Percentiles rank a stretch among this genome's conserved stretches.
These are phyloP conservation scores for Psittacula derbiana DNA, from an alignment of 2,797 vertebrate species.

Conservation along the genomic window DNA sequence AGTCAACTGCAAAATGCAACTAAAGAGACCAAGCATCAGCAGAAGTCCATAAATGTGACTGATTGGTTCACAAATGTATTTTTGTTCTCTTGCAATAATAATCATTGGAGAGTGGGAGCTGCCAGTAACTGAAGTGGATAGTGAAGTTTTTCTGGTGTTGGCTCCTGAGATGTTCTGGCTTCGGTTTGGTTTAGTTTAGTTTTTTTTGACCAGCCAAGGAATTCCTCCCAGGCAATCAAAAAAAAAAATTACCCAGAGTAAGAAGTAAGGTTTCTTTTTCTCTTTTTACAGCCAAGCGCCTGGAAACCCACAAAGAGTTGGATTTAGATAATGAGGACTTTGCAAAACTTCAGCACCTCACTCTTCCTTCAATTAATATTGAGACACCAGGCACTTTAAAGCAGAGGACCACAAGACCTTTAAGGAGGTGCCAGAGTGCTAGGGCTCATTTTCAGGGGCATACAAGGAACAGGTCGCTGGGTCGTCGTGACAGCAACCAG, in stretches of 20 bases:
- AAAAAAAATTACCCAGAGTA: neutral
- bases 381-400: neutral
- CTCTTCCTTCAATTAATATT: constrained; percentile 31
- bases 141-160: neutral
- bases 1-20: neutral
- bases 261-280: neutral
- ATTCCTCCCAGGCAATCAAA: neutral
- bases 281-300: constrained; percentile 79
- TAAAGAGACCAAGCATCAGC: neutral
- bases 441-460: constrained; percentile 66
- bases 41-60: neutral
- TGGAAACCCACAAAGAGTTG: constrained; percentile 79
- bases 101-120: neutral
- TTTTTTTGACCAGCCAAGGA: neutral
- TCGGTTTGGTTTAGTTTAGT: neutral
- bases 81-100: neutral
- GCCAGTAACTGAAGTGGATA: neutral
- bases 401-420: constrained; percentile 18
- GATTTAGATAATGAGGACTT: constrained; percentile 81
- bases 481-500: constrained; percentile 62
- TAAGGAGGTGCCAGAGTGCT: constrained; percentile 71
- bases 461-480: constrained; percentile 70
- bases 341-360: constrained; percentile 73
- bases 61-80: neutral
- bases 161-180: neutral